Evolutionary conservation across 2,888 invertebrate genomes (phyloP), one percentile per base, ranked within the genome.

Genomic region (Coelinius sp.): DNA sequence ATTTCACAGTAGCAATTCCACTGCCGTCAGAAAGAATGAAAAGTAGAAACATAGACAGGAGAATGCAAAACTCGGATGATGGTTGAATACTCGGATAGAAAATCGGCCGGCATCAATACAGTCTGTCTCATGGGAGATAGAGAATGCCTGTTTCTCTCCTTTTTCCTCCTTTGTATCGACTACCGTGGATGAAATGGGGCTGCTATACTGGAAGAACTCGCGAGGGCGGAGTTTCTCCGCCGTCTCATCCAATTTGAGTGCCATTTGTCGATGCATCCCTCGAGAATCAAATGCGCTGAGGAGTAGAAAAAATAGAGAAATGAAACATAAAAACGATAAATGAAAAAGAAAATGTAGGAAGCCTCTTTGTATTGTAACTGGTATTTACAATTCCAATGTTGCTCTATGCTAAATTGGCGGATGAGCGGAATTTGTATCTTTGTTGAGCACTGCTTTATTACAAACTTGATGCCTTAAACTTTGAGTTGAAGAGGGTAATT

Each of bases 1-100:
- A 59, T 71, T 62, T 67, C 17, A 49, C 49, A 8, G 38, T 49
- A 67, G 41, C 67, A 63, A n/a, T 52, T 68, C 12, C 24, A 53
- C 38, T 38, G 62, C 67, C 12, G 14, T 25, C 63, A 63, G 27
- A 62, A 17, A 31, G 31, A 53, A 24, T 38, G 66, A 35, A 56
- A 64, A 52, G 35, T 52, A 62, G 27, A 62, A 46, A 24, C 20
- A 56, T 20, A 71, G 38, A 31, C 38, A 63, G 64, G 27, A 17
- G 56, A 41, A 41, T 44, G 44, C 27, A 70, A 68, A 52, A 49
- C 53, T 68, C 68, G 46, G 63, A 44, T 44, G 63, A 53, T 44
- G 17, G 56, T 53, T 72, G 64, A 68, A 72, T 72, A 68, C 64
- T 52, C 68, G 71, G 63, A 72, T 72, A 68, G 68, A 68, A 68